Percentiles rank a stretch among this genome's conserved stretches.
Conservation (phyloP, 30 jellyfish, hydroid and myxozoan species). For the Cassiopea xamachana region DNA sequence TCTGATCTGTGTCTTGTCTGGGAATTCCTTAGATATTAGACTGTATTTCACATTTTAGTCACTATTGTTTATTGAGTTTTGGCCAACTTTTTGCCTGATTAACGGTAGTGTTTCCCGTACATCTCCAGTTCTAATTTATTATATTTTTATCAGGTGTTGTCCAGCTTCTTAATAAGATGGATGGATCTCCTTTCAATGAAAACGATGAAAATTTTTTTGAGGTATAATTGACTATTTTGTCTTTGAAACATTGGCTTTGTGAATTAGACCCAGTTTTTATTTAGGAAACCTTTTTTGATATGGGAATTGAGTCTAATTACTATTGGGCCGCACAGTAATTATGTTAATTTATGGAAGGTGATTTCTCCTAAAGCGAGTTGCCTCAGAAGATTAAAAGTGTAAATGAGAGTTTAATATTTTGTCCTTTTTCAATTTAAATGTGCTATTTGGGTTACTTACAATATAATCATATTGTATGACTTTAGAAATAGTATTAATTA, state of each 20-base stretch:
- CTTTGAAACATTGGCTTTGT: background rate
- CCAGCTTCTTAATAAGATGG: conserved; percentile 97
- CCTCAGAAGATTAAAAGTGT: no score
- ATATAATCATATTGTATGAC: no score
- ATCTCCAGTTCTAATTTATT: background rate
- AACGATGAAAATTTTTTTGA: conserved; percentile 95
- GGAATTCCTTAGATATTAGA: background rate
- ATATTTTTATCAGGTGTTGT: conserved; percentile 84
- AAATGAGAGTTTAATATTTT: no score
- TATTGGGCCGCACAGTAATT: no score
- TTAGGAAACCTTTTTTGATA: background rate
- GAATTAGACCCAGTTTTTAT: background rate
- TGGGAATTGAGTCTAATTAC: background rate
- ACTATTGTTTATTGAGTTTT: background rate
- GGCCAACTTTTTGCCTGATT: background rate
- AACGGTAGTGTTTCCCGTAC: background rate
- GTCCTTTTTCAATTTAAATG: no score
- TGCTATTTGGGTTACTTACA: no score
- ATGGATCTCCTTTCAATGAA: conserved; percentile 95
- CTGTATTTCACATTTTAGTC: background rate
- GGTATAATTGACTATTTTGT: conserved; percentile 45
- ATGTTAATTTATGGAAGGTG: no score
- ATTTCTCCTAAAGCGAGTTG: no score
- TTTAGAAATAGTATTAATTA: no score
- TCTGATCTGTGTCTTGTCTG: background rate